These are phyloP conservation scores for Doris montereyensis DNA, from an alignment of 2,888 invertebrate genomes.

Conservation along the genomic window DNA sequence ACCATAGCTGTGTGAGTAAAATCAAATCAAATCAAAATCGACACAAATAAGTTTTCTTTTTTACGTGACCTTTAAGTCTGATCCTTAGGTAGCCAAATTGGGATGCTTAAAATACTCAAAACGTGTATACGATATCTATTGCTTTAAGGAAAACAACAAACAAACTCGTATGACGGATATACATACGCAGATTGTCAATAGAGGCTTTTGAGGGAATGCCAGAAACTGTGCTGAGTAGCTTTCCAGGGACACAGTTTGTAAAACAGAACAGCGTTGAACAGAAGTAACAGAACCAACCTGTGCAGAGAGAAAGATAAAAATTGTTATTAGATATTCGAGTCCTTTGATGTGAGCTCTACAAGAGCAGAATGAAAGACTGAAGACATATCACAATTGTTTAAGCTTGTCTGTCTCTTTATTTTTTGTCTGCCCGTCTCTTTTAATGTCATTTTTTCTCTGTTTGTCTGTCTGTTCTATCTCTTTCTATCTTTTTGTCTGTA, in stretches of 20 bases:
- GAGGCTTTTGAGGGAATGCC: constrained; percentile 53
- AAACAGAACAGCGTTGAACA: constrained; percentile 86
- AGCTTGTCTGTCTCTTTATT: no score
- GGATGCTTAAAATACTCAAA: not conserved
- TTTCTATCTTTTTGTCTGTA: no score
- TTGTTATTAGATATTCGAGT: not conserved
- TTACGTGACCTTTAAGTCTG: no score
- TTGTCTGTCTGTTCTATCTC: no score
- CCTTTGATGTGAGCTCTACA: no score
- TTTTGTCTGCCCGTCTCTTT: no score
- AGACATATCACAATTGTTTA: no score
- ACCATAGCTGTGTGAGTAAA: no score
- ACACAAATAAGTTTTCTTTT: no score
- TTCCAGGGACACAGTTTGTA: constrained; percentile 85
- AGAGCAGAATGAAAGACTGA: no score
- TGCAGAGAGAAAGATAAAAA: constrained; percentile 29
- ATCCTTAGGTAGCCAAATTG: not conserved
- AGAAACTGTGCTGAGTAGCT: constrained; percentile 71
- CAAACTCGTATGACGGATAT: constrained; percentile 70
- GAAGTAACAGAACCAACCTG: constrained; percentile 76
- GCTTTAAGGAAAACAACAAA: constrained; percentile 73
- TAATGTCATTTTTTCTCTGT: no score
- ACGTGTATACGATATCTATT: constrained; percentile 27
- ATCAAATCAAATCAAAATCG: no score
- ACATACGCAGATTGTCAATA: constrained; percentile 47